phyloP scores from a whole-genome alignment of 1,140 invertebrate genomes.

The Leptinotarsa undecemlineata region DNA sequence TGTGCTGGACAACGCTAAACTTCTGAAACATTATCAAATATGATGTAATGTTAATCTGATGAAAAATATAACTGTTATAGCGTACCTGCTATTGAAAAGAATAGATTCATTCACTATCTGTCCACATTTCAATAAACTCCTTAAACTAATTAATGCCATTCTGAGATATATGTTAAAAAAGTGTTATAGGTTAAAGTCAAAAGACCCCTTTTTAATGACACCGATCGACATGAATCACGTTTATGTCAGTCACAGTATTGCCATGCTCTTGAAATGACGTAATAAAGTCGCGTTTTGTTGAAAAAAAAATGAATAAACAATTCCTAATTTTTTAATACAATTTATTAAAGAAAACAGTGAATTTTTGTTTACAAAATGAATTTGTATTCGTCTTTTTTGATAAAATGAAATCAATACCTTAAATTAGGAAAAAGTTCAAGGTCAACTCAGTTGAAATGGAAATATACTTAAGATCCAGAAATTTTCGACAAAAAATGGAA shows the following conservation, averaged over 20 bases:
- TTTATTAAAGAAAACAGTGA: too few relatives aligned
- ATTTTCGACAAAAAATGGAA: too few relatives aligned
- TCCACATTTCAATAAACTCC: constrained; percentile 40
- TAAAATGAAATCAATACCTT: neutral
- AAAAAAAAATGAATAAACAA: too few relatives aligned
- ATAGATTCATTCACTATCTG: constrained; percentile 40
- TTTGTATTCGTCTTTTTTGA: too few relatives aligned
- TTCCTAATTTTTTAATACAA: too few relatives aligned
- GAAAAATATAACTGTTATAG: constrained; percentile 21
- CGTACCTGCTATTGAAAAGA: constrained; percentile 39
- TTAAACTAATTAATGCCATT: constrained; percentile 45
- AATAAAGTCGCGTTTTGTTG: too few relatives aligned
- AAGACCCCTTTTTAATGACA: too few relatives aligned
- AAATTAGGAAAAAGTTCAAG: neutral
- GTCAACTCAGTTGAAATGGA: neutral
- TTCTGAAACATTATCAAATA: constrained; percentile 31
- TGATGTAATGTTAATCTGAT: constrained; percentile 14
- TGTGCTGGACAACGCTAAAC: constrained; percentile 35
- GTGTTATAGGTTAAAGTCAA: neutral
- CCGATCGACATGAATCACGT: too few relatives aligned
- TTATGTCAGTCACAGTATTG: too few relatives aligned
- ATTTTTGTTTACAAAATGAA: too few relatives aligned
- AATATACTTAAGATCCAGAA: too few relatives aligned
- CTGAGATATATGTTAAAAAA: neutral
- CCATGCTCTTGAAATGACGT: too few relatives aligned